These are phyloP conservation scores for Montipora cactus DNA, from an alignment of 64 coral and sea anemone species.

Conservation along the genomic window DNA sequence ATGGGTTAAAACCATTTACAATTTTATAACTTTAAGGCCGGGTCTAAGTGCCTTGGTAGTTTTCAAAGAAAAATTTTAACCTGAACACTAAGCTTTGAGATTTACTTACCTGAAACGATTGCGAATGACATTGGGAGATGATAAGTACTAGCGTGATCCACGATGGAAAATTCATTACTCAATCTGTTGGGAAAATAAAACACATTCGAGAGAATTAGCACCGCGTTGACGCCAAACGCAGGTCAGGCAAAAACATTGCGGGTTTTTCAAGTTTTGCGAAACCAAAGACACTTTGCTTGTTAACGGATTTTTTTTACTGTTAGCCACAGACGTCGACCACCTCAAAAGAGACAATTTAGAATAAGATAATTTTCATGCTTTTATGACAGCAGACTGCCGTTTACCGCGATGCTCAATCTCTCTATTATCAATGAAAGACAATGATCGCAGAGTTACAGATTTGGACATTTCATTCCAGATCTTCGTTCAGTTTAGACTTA, in stretches of 20 bases:
- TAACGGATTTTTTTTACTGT: no score
- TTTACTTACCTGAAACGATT: slow-evolving; percentile 35
- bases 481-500: background rate
- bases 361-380: no score
- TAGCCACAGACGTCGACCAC: no score
- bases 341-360: no score
- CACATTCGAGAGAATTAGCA: background rate
- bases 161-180: background rate
- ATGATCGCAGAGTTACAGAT: background rate
- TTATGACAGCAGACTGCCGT: no score
- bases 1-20: no score
- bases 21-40: slow-evolving; percentile 1
- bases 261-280: no score
- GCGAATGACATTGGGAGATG: background rate
- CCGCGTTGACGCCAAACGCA: no score
- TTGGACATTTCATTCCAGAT: background rate
- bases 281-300: no score
- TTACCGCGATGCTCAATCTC: no score
- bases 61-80: slow-evolving; percentile 8
- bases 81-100: background rate
- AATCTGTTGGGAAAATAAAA: slow-evolving; percentile 11
- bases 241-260: no score
- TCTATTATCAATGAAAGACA: background rate
- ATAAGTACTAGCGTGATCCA: slow-evolving; percentile 1
- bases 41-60: background rate